phyloP scores from a whole-genome alignment of 2,113 vertebrate species.

The Cyphomyrus discorhynchus region DNA sequence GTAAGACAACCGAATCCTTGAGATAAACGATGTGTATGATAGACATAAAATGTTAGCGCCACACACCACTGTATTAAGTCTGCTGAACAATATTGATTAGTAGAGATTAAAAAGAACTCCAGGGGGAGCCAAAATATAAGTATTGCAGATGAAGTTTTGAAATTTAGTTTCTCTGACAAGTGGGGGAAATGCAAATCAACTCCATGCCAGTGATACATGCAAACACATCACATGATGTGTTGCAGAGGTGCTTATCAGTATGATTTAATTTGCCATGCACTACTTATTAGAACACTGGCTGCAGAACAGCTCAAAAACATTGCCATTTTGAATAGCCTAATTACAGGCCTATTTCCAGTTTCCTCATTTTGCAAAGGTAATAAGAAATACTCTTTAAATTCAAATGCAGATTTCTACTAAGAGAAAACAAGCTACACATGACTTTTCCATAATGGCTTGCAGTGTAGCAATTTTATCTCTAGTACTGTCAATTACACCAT shows the following conservation, averaged over 20 bases:
- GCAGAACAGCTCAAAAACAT: background rate
- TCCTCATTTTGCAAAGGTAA: background rate
- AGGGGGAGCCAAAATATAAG: conserved; percentile 3
- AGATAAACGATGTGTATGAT: background rate
- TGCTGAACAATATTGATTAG: background rate
- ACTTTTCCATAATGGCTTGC: background rate
- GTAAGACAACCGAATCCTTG: background rate
- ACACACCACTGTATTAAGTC: background rate
- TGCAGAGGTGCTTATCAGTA: background rate
- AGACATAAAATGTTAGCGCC: background rate
- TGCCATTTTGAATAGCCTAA: background rate
- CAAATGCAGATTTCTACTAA: background rate
- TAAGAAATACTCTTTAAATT: background rate
- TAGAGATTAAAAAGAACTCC: background rate
- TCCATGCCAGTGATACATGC: background rate
- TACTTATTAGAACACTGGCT: background rate
- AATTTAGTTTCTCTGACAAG: background rate
- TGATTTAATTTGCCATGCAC: background rate
- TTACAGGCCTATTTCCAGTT: background rate
- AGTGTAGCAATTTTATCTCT: background rate
- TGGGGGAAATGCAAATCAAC: background rate
- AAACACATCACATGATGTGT: background rate
- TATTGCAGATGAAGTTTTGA: background rate
- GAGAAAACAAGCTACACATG: background rate
- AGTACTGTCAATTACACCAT: background rate